These are phyloP conservation scores for Epizoanthus scotinus DNA, from an alignment of 92 coral and sea anemone species.

Conservation along the genomic window DNA sequence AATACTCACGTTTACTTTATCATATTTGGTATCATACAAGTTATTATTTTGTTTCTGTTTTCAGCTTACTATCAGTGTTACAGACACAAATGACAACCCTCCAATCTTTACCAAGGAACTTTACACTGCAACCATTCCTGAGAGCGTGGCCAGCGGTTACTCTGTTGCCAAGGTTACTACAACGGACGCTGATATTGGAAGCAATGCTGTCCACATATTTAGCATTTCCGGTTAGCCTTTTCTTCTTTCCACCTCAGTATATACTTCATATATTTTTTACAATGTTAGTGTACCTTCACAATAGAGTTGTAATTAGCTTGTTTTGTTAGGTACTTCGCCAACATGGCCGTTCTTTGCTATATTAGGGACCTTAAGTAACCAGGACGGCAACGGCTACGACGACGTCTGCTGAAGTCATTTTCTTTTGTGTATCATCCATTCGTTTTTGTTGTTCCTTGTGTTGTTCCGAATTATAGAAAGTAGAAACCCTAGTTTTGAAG, in stretches of 20 bases:
- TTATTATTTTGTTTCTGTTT: background rate
- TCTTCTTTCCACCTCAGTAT: background rate
- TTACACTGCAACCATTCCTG: slow-evolving; percentile 66
- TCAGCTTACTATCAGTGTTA: slow-evolving; percentile 56
- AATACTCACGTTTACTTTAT: too few relatives aligned
- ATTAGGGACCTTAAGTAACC: too few relatives aligned
- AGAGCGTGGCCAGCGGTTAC: slow-evolving; percentile 51
- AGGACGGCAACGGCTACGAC: too few relatives aligned
- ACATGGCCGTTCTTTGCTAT: too few relatives aligned
- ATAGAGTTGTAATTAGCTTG: background rate
- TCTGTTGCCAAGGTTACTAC: slow-evolving; percentile 59
- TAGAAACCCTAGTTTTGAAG: too few relatives aligned
- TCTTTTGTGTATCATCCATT: too few relatives aligned
- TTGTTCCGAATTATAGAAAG: too few relatives aligned
- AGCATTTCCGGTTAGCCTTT: slow-evolving; percentile 50
- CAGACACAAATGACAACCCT: slow-evolving; percentile 69
- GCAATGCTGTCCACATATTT: slow-evolving; percentile 52
- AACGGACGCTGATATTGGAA: slow-evolving; percentile 64
- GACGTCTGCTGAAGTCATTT: too few relatives aligned
- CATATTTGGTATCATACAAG: background rate
- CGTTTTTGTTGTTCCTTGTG: too few relatives aligned
- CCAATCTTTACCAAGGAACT: slow-evolving; percentile 60
- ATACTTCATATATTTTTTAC: background rate
- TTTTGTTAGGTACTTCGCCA: background rate
- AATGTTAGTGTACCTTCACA: too few relatives aligned